Percentiles rank a stretch among this genome's conserved stretches.
Evolutionary conservation across 1,140 invertebrate genomes (phyloP).

Genomic region (Hylaeus volcanicus): DNA sequence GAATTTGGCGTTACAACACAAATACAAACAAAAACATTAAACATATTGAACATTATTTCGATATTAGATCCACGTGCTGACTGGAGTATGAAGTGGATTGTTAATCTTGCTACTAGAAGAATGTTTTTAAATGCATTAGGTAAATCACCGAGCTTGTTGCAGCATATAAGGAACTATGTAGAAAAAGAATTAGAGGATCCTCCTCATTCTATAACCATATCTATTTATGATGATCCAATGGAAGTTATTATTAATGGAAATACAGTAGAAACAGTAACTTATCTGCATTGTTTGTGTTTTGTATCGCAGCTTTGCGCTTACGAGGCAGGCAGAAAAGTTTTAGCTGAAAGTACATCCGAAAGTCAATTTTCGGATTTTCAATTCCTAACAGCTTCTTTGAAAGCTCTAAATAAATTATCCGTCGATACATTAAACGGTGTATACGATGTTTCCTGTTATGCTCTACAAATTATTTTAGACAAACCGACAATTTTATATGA

Average conservation of each 20-base stretch:
- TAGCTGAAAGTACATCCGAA: conserved; percentile 64
- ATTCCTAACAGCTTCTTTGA: conserved; percentile 68
- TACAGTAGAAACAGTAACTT: conserved; percentile 73
- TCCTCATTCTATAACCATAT: conserved; percentile 62
- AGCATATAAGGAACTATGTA: conserved; percentile 62
- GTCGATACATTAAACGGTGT: conserved; percentile 68
- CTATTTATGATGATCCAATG: conserved; percentile 69
- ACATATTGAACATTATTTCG: conserved; percentile 71
- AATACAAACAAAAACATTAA: conserved; percentile 66
- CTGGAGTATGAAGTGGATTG: conserved; percentile 76
- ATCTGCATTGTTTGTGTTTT: conserved; percentile 74
- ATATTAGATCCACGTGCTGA: conserved; percentile 74
- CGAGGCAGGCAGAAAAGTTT: conserved; percentile 65
- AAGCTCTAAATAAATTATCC: conserved; percentile 67
- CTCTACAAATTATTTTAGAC: conserved; percentile 68
- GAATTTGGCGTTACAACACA: conserved; percentile 56
- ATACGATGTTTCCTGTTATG: conserved; percentile 69
- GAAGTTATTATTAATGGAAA: conserved; percentile 76
- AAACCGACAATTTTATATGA: conserved; percentile 67
- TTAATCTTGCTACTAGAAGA: conserved; percentile 69
- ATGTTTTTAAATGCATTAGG: conserved; percentile 66
- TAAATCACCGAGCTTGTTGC: conserved; percentile 72
- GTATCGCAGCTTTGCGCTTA: conserved; percentile 71
- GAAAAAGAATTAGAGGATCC: conserved; percentile 65
- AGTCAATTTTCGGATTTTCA: conserved; percentile 66